Evolutionary conservation across 2,113 vertebrate species (phyloP).

Genomic region (Mandrillus leucophaeus): DNA sequence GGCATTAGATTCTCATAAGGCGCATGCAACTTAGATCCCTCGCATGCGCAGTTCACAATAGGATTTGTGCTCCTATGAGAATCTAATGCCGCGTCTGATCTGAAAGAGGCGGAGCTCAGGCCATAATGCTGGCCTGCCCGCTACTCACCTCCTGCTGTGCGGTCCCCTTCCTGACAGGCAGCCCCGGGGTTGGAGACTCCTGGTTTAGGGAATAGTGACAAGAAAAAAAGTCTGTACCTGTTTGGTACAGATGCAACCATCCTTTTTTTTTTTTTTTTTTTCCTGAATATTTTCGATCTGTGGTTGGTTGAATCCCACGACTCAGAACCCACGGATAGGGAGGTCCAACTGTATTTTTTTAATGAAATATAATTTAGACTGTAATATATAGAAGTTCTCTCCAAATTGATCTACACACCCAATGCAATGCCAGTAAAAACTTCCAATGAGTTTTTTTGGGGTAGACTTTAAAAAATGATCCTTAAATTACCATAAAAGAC

Average conservation of each 20-base stretch:
- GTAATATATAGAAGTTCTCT: background rate
- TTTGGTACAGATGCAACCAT: background rate
- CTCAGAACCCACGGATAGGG: background rate
- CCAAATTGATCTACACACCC: background rate
- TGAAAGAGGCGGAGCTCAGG: no score
- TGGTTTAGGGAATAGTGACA: background rate
- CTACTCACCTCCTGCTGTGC: no score
- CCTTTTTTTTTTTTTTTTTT: background rate
- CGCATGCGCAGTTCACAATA: no score
- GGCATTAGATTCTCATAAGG: no score
- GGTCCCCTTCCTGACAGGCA: no score
- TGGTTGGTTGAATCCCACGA: background rate
- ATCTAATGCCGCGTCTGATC: no score
- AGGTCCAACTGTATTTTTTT: background rate
- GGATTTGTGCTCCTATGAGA: no score
- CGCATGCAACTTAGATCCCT: no score
- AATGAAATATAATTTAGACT: background rate
- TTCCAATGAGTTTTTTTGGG: background rate
- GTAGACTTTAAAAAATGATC: conserved; percentile 12
- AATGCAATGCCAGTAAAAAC: conserved; percentile 52
- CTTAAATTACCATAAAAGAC: conserved; percentile 15
- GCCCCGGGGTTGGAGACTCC: no score
- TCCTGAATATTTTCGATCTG: background rate
- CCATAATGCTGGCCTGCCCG: no score
- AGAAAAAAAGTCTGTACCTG: background rate